Conservation (phyloP, 2,888 invertebrate species). For the Sinohyriopsis cumingii region DNA sequence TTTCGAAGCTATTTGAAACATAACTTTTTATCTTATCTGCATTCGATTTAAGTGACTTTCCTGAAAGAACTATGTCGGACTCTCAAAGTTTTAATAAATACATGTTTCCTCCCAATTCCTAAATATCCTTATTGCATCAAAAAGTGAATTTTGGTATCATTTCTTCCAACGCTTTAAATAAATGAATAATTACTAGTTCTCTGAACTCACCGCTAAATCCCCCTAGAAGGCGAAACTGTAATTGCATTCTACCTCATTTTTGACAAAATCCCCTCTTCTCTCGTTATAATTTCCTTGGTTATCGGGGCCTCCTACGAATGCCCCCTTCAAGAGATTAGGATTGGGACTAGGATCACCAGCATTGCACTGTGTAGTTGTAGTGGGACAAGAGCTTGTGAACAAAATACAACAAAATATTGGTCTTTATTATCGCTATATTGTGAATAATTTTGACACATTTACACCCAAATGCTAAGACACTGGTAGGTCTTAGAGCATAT, state of each 20-base stretch:
- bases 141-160: no score
- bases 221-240: conserved; percentile 67
- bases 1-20: no score
- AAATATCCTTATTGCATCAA: no score
- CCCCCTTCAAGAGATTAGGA: conserved; percentile 54
- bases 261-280: conserved; percentile 53
- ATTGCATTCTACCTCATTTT: conserved; percentile 63
- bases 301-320: conserved; percentile 61
- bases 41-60: no score
- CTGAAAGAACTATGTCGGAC: no score
- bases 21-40: no score
- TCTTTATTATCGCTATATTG: not conserved
- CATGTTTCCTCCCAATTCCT: no score
- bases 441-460: not conserved
- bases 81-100: no score
- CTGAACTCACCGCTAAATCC: conserved; percentile 54
- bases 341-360: conserved; percentile 31
- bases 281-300: no score
- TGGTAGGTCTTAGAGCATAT: no score
- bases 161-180: no score
- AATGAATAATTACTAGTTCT: not conserved
- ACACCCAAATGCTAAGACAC: no score
- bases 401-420: not conserved
- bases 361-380: conserved; percentile 9
- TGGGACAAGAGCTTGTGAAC: conserved; percentile 21